These are phyloP conservation scores for Lepus timidus DNA, from an alignment of 2,113 vertebrate genomes.

Conservation along the genomic window DNA sequence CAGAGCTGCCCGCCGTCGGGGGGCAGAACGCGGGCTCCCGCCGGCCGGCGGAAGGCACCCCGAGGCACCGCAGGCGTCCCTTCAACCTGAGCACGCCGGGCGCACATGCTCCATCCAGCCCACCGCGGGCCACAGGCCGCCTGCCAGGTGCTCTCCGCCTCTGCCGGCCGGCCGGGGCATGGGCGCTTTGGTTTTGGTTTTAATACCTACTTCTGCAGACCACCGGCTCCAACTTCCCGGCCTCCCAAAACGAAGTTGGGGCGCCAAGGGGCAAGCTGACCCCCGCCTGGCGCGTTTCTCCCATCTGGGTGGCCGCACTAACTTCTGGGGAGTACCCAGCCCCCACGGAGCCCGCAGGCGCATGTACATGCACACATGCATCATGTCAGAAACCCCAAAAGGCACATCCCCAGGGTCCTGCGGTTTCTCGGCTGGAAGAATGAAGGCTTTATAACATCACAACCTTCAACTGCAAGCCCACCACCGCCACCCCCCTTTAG, in stretches of 20 bases:
- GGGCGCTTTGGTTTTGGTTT: slow-evolving; percentile 54
- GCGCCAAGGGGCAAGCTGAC: background rate
- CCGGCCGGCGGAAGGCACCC: background rate
- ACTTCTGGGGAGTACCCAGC: slow-evolving; percentile 72
- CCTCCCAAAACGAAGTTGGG: slow-evolving; percentile 60
- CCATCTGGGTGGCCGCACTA: slow-evolving; percentile 67
- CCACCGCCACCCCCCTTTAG: slow-evolving; percentile 49
- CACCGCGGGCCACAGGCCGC: slow-evolving; percentile 51
- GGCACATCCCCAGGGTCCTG: slow-evolving; percentile 79
- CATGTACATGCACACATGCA: slow-evolving; percentile 62
- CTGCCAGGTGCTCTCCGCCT: slow-evolving; percentile 70
- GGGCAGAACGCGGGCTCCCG: slow-evolving; percentile 59
- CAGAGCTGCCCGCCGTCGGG: slow-evolving; percentile 41
- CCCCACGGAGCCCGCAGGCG: slow-evolving; percentile 60
- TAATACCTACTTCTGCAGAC: slow-evolving; percentile 64
- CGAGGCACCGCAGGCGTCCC: slow-evolving; percentile 50
- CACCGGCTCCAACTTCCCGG: slow-evolving; percentile 69
- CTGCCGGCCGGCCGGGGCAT: background rate
- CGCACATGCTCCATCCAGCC: slow-evolving; percentile 62
- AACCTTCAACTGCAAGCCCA: slow-evolving; percentile 64
- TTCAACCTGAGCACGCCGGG: slow-evolving; percentile 40
- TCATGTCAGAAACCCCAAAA: slow-evolving; percentile 79
- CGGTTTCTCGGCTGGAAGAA: slow-evolving; percentile 80
- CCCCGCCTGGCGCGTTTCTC: slow-evolving; percentile 21
- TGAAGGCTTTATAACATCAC: slow-evolving; percentile 75